Percentiles rank a stretch among this genome's conserved stretches.
Evolutionary conservation across 2,888 invertebrate genomes (phyloP).

Genomic region (Congeria kusceri): DNA sequence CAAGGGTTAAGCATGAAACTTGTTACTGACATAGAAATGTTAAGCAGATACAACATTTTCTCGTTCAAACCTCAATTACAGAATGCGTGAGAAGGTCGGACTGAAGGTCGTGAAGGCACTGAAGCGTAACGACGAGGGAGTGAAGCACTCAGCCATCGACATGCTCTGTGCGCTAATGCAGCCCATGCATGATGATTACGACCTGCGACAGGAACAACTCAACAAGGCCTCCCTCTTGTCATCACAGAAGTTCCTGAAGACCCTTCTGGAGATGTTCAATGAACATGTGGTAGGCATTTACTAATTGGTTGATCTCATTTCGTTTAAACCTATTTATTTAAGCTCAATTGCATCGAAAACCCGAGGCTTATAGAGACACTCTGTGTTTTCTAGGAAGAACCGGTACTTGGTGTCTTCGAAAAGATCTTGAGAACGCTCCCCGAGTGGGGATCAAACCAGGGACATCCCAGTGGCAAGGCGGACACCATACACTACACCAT

Average conservation of each 20-base stretch:
- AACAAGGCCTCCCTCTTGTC: constrained; percentile 98
- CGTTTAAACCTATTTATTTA: too few species aligned
- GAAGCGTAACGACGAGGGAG: constrained; percentile 93
- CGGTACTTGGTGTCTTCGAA: too few species aligned
- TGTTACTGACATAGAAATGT: neutral
- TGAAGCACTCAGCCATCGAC: constrained; percentile 98
- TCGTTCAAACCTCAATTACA: constrained; percentile 84
- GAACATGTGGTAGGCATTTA: constrained; percentile 95
- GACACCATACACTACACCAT: constrained; percentile 89
- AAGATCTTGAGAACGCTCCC: too few species aligned
- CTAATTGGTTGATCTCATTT: too few species aligned
- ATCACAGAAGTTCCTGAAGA: constrained; percentile 95
- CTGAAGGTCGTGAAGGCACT: constrained; percentile 95
- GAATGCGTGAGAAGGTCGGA: constrained; percentile 98
- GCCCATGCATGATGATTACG: constrained; percentile 98
- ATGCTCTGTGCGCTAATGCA: constrained; percentile 98
- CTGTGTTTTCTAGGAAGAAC: too few species aligned
- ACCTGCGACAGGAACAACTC: constrained; percentile 97
- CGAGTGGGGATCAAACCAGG: too few species aligned
- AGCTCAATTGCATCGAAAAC: too few species aligned
- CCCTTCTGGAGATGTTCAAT: constrained; percentile 97
- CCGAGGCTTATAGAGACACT: too few species aligned
- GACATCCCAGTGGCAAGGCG: too few species aligned
- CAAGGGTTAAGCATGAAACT: neutral
- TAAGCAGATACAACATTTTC: too few species aligned